These are phyloP conservation scores for Thymelicus sylvestris DNA, from an alignment of 2,888 invertebrate genomes.

Conservation along the genomic window DNA sequence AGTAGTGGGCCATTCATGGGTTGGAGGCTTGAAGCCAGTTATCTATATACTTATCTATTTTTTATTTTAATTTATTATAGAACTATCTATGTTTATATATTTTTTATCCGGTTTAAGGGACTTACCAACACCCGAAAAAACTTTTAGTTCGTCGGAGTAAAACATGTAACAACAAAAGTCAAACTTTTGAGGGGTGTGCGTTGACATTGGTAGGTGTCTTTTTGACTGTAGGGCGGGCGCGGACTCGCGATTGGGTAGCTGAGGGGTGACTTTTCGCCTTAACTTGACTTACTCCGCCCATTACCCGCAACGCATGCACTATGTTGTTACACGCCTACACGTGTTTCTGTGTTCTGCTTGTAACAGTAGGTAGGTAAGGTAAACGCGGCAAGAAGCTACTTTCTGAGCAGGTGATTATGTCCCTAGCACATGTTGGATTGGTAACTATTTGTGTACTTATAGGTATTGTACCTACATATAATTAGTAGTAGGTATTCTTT, in stretches of 20 bases:
- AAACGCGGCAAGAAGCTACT: slow-evolving; percentile 12
- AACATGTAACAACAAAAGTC: slow-evolving; percentile 23
- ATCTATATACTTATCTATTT: too few species aligned
- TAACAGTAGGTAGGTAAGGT: neutral
- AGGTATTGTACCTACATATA: too few species aligned
- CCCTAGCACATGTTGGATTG: neutral
- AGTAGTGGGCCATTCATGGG: too few species aligned
- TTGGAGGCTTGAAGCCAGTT: too few species aligned
- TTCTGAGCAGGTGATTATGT: neutral
- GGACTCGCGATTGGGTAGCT: slow-evolving; percentile 70
- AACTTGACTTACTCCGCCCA: slow-evolving; percentile 79
- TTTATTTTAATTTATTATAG: too few species aligned
- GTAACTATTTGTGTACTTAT: neutral
- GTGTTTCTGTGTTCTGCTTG: slow-evolving; percentile 25
- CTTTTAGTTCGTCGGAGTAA: neutral
- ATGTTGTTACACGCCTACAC: slow-evolving; percentile 41
- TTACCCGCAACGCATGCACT: slow-evolving; percentile 46
- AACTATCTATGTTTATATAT: neutral
- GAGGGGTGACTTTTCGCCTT: slow-evolving; percentile 80
- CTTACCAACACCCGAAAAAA: slow-evolving; percentile 1
- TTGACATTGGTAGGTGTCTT: slow-evolving; percentile 72
- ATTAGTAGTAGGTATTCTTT: too few species aligned
- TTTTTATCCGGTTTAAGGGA: neutral
- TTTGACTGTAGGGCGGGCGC: slow-evolving; percentile 79
- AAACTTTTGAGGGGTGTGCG: slow-evolving; percentile 57